Evolutionary conservation across 2,888 invertebrate genomes (phyloP).

Genomic region (Drosophila neotestacea): DNA sequence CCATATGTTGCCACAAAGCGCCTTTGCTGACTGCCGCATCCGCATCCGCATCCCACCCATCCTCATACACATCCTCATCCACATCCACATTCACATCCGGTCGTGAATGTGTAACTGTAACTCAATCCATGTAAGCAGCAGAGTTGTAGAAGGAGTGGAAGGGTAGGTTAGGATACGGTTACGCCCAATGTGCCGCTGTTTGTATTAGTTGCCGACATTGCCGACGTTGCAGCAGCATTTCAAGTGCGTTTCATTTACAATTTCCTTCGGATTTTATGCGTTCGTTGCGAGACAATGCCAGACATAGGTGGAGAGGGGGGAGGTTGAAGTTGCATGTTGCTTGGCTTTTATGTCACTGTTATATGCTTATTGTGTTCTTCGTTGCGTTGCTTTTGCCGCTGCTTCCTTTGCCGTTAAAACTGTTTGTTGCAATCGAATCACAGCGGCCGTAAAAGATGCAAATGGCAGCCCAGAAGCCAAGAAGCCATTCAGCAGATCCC

Average conservation of each 20-base stretch:
- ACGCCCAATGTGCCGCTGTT: conserved; percentile 45
- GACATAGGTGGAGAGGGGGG: background rate
- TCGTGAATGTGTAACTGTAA: conserved; percentile 67
- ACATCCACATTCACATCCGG: conserved; percentile 40
- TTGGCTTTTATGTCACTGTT: conserved; percentile 74
- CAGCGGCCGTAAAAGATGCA: conserved; percentile 74
- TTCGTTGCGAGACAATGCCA: conserved; percentile 59
- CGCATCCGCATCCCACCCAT: conserved; percentile 15
- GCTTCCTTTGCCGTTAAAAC: conserved; percentile 58
- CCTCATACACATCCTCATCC: background rate
- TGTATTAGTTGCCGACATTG: conserved; percentile 23
- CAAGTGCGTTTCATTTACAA: conserved; percentile 80
- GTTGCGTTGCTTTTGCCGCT: conserved; percentile 1
- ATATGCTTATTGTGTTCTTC: conserved; percentile 69
- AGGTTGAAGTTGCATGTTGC: conserved; percentile 52
- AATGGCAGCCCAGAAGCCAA: conserved; percentile 56
- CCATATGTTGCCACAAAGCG: conserved; percentile 71
- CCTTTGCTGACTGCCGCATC: conserved; percentile 50
- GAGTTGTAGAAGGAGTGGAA: background rate
- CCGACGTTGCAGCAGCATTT: conserved; percentile 57
- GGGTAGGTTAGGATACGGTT: conserved; percentile 42
- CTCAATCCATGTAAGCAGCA: conserved; percentile 59
- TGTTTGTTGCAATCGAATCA: conserved; percentile 72
- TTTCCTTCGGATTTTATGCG: conserved; percentile 77
- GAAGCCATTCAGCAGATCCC: conserved; percentile 52